phyloP scores from a whole-genome alignment of 2,888 invertebrate genomes.

The Ormyrus nitidulus region DNA sequence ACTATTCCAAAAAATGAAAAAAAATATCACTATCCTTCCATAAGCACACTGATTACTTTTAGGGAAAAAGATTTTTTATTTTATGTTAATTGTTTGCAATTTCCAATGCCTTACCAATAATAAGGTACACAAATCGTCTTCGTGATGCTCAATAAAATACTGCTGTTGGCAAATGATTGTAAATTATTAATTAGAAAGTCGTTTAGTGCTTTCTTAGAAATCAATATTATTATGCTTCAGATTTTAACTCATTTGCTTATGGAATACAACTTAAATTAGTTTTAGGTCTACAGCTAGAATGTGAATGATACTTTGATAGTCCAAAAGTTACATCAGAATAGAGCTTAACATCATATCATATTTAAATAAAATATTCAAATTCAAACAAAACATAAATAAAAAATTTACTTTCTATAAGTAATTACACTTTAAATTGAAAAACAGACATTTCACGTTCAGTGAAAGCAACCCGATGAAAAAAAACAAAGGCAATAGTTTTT shows the following conservation, averaged over 20 bases:
- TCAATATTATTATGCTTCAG: too few species aligned
- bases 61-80: slow-evolving; percentile 26
- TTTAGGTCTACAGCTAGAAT: too few species aligned
- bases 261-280: too few species aligned
- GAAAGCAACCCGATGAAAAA: background rate
- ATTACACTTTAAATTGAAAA: slow-evolving; percentile 8
- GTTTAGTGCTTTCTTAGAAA: background rate
- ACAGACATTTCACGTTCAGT: background rate
- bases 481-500: too few species aligned
- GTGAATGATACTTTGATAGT: background rate
- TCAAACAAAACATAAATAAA: slow-evolving; percentile 26
- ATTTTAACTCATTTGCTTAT: too few species aligned
- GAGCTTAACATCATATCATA: background rate
- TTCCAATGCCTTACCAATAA: too few species aligned
- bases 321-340: background rate
- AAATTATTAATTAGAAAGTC: background rate
- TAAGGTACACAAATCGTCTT: background rate
- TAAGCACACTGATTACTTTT: slow-evolving; percentile 37
- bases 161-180: too few species aligned
- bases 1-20: slow-evolving; percentile 45
- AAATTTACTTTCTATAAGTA: slow-evolving; percentile 33
- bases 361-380: background rate
- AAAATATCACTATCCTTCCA: slow-evolving; percentile 18
- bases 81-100: slow-evolving; percentile 7
- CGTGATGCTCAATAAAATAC: background rate